Evolutionary conservation across 2,888 invertebrate genomes (phyloP).

Genomic region (Clunio marinus): DNA sequence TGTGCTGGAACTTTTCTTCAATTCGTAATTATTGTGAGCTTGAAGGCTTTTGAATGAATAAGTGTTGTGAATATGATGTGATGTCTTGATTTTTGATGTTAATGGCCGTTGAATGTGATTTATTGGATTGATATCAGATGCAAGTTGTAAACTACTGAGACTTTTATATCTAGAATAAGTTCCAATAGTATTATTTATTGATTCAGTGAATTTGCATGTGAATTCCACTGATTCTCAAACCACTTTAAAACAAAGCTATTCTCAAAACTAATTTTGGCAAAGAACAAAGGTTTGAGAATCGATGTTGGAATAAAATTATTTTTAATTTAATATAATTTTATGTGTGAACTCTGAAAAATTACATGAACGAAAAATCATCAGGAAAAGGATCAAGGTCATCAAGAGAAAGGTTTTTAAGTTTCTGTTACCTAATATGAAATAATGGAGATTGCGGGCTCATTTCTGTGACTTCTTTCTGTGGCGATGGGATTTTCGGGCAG

Average conservation of each 20-base stretch:
- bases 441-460: conserved; percentile 50
- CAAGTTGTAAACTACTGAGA: conserved; percentile 51
- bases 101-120: conserved; percentile 40
- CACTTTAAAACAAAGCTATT: no score
- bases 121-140: conserved; percentile 49
- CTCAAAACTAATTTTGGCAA: no score
- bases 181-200: neutral
- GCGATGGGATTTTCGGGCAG: conserved; percentile 41
- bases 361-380: conserved; percentile 26
- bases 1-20: conserved; percentile 49
- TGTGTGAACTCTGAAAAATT: no score
- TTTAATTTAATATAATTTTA: no score
- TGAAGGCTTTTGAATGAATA: conserved; percentile 42
- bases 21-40: conserved; percentile 42
- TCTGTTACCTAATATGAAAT: conserved; percentile 51
- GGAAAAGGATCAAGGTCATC: conserved; percentile 34
- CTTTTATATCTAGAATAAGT: conserved; percentile 49
- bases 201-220: no score
- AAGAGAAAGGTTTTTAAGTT: conserved; percentile 11
- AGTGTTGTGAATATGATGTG: conserved; percentile 34
- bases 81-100: conserved; percentile 32
- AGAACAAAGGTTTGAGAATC: no score
- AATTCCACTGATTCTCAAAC: no score
- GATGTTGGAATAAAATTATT: no score
- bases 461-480: conserved; percentile 47